These are phyloP conservation scores for Sarcophaga subvicina DNA, from an alignment of 2,888 invertebrate genomes.

Conservation along the genomic window DNA sequence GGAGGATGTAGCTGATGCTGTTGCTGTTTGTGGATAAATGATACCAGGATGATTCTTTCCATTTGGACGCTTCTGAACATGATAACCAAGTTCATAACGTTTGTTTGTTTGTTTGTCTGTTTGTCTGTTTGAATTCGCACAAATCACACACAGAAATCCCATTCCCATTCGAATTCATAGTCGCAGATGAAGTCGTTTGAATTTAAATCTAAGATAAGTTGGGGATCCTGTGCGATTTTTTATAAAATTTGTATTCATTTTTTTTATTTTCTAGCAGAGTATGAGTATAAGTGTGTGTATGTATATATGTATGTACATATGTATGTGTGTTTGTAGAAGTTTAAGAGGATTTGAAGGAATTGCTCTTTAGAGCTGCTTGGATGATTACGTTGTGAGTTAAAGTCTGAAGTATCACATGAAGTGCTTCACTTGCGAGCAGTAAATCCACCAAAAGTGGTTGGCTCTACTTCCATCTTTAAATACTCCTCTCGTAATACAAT, in stretches of 20 bases:
- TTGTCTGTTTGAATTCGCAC: constrained; percentile 38
- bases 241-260: background rate
- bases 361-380: constrained; percentile 65
- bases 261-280: constrained; percentile 47
- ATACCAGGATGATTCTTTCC: constrained; percentile 65
- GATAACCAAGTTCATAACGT: constrained; percentile 38
- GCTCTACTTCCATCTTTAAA: constrained; percentile 54
- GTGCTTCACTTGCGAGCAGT: constrained; percentile 62
- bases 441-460: constrained; percentile 56
- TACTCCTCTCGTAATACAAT: too few relatives aligned
- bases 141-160: background rate
- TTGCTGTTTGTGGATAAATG: constrained; percentile 58
- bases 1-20: too few relatives aligned
- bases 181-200: constrained; percentile 31
- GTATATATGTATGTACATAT: background rate
- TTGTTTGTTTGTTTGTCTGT: constrained; percentile 54
- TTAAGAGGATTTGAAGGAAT: constrained; percentile 69
- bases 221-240: background rate
- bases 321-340: constrained; percentile 36
- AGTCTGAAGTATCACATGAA: constrained; percentile 67
- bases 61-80: constrained; percentile 69
- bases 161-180: constrained; percentile 40
- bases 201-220: constrained; percentile 66
- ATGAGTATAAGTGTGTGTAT: constrained; percentile 29
- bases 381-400: constrained; percentile 66